These are phyloP conservation scores for Acrobasis consociella DNA, from an alignment of 2,888 invertebrate species.

Conservation along the genomic window DNA sequence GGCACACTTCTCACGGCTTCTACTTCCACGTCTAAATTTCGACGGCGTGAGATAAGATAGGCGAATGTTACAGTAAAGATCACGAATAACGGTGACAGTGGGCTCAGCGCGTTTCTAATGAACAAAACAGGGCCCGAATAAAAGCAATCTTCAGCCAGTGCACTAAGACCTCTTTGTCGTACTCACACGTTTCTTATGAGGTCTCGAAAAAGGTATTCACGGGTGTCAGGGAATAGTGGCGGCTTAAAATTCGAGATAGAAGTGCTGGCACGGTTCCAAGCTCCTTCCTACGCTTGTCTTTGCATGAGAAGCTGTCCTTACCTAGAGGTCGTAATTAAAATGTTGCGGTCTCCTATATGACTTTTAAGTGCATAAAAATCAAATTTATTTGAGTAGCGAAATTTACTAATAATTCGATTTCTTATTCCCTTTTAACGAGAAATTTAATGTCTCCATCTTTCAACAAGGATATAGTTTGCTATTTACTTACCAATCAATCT, in stretches of 20 bases:
- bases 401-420: no score
- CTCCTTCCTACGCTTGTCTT: constrained; percentile 53
- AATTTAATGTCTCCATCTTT: no score
- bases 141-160: constrained; percentile 46
- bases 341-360: constrained; percentile 32
- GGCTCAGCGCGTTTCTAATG: constrained; percentile 51
- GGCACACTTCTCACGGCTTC: no score
- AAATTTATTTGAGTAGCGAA: no score
- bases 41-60: constrained; percentile 9
- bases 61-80: constrained; percentile 26
- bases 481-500: no score
- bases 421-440: no score
- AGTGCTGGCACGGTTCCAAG: constrained; percentile 58
- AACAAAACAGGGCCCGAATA: constrained; percentile 59
- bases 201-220: constrained; percentile 35
- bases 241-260: constrained; percentile 56
- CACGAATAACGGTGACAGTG: constrained; percentile 41
- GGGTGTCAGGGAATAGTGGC: constrained; percentile 50
- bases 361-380: no score
- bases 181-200: constrained; percentile 36
- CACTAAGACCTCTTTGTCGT: constrained; percentile 42
- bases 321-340: constrained; percentile 47
- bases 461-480: no score
- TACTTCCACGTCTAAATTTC: no score
- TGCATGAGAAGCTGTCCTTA: constrained; percentile 40